A percentile compares a stretch with the other conserved stretches of the same genome.
Conservation (phyloP, 1,140 invertebrate species). For the Melitaea cinxia region DNA sequence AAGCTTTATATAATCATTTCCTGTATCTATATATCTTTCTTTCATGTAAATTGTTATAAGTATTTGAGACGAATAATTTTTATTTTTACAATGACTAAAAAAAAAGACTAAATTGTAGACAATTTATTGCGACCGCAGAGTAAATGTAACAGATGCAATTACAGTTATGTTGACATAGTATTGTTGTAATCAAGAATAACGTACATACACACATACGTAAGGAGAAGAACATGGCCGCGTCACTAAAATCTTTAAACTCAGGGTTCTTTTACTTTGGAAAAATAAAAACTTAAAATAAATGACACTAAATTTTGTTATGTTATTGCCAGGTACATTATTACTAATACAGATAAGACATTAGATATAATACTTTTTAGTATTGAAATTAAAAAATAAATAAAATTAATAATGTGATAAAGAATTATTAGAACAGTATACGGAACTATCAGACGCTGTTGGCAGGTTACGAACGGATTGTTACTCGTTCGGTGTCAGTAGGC, state of each 20-base stretch:
- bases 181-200: conserved; percentile 22
- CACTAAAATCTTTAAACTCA: conserved; percentile 3
- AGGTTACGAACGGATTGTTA: conserved; percentile 30
- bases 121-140: conserved; percentile 19
- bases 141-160: conserved; percentile 23
- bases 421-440: conserved; percentile 12
- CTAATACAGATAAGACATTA: no score
- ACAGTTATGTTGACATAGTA: conserved; percentile 22
- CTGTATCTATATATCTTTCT: conserved; percentile 39
- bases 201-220: conserved; percentile 7
- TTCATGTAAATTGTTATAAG: conserved; percentile 24
- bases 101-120: conserved; percentile 8
- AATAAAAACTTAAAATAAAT: no score
- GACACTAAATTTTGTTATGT: no score
- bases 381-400: no score
- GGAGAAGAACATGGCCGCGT: no score
- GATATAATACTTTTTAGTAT: no score
- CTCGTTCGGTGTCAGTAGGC: conserved; percentile 66
- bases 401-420: background rate
- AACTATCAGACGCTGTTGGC: conserved; percentile 2
- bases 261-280: background rate
- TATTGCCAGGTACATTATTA: no score
- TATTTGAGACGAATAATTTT: conserved; percentile 7
- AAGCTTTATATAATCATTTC: conserved; percentile 51
- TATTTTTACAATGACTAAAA: background rate